These are phyloP conservation scores for Zosterops borbonicus DNA, from an alignment of 2,113 vertebrate genomes.

Conservation along the genomic window DNA sequence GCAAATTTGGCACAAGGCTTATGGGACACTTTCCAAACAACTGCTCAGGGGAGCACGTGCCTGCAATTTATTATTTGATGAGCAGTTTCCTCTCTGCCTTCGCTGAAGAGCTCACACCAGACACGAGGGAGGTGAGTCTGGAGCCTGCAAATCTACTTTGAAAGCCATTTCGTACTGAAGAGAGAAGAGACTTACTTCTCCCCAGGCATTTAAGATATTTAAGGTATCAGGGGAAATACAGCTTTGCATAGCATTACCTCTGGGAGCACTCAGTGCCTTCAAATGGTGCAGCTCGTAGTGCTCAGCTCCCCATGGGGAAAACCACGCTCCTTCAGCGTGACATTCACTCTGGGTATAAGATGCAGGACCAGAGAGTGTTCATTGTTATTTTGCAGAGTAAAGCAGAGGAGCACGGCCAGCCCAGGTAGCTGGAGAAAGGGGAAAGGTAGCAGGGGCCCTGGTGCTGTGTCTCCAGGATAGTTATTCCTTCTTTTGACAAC, in stretches of 20 bases:
- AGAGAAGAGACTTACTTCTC: background rate
- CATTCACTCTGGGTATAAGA: background rate
- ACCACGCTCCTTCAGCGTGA: background rate
- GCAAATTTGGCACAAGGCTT: slow-evolving; percentile 3
- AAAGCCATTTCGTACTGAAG: background rate
- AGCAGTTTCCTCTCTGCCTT: slow-evolving; percentile 13
- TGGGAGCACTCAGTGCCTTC: background rate
- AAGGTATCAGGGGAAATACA: background rate
- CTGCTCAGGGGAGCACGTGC: background rate
- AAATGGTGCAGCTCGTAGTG: background rate
- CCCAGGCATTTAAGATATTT: background rate
- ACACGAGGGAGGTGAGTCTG: background rate
- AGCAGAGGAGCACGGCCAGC: background rate
- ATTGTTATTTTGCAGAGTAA: background rate
- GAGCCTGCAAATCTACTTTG: slow-evolving; percentile 6
- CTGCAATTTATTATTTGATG: slow-evolving; percentile 22
- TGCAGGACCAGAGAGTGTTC: background rate
- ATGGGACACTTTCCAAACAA: slow-evolving; percentile 51
- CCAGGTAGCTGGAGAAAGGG: background rate
- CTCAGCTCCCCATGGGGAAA: background rate
- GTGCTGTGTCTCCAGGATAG: background rate
- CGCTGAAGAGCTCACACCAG: background rate
- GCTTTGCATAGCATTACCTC: background rate
- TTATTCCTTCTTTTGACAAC: background rate
- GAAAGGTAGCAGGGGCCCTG: background rate